Percentiles rank a stretch among this genome's conserved stretches.
phyloP scores from a whole-genome alignment of 2,113 vertebrate species.

The Irena cyanogastra region DNA sequence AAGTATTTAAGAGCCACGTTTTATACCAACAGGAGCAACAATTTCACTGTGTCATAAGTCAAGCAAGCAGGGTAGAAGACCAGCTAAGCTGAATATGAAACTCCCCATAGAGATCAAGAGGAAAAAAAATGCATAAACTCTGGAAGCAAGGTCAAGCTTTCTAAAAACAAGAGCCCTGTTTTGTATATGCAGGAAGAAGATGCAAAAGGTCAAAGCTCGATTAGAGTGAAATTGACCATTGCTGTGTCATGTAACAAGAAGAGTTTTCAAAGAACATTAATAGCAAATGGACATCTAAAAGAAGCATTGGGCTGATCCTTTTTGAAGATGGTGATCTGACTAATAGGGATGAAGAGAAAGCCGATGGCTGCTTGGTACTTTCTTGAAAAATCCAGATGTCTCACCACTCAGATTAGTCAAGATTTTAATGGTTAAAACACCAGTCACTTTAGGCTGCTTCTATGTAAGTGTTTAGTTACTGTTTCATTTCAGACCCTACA shows the following conservation, averaged over 20 bases:
- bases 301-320: too few relatives aligned
- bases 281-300: background rate
- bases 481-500: background rate
- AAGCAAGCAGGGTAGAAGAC: background rate
- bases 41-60: background rate
- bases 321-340: background rate
- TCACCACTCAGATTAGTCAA: background rate
- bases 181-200: background rate
- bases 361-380: background rate
- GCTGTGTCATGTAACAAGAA: background rate
- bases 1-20: background rate
- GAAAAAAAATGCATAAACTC: background rate
- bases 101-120: background rate
- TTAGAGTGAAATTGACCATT: background rate
- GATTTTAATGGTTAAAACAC: background rate
- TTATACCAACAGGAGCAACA: background rate
- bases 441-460: background rate
- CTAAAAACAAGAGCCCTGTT: too few relatives aligned
- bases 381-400: background rate
- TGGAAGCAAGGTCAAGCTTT: background rate
- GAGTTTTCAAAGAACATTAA: background rate
- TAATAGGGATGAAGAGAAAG: background rate
- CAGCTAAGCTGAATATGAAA: background rate
- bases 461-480: background rate
- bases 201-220: background rate